Conservation (phyloP, 1,140 invertebrate species). For the Cyclina sinensis region DNA sequence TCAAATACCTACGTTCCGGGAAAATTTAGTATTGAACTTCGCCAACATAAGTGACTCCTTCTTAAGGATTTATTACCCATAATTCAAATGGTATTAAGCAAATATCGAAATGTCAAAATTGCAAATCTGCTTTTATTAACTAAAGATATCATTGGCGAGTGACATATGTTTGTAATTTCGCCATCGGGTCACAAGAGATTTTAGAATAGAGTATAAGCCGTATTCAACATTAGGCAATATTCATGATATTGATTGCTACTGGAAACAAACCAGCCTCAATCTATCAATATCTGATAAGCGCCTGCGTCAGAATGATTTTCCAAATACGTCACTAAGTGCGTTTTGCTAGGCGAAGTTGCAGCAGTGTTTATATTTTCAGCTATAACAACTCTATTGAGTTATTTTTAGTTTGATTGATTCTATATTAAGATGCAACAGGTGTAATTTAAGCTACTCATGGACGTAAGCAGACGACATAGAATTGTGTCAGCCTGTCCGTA, state of each 20-base stretch:
- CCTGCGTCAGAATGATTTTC: background rate
- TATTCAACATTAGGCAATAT: background rate
- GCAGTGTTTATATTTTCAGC: background rate
- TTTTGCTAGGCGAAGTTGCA: background rate
- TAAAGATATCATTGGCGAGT: background rate
- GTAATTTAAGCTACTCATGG: background rate
- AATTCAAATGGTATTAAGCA: background rate
- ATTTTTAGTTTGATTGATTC: background rate
- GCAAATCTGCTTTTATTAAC: background rate
- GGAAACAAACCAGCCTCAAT: background rate
- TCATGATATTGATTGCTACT: background rate
- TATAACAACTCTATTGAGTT: background rate
- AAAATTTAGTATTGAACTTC: background rate
- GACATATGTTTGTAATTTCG: conserved; percentile 21
- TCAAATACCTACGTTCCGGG: background rate
- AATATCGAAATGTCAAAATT: conserved; percentile 12
- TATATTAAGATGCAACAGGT: background rate
- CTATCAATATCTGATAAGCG: too few species aligned
- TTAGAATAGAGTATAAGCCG: too few species aligned
- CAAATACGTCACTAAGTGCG: background rate
- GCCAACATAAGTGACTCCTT: background rate
- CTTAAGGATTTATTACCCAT: background rate
- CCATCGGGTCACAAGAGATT: background rate
- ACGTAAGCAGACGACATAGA: too few species aligned
- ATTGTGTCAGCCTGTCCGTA: too few species aligned